Evolutionary conservation across 2,797 vertebrate genomes (phyloP).

Genomic region (Champsocephalus gunnari): DNA sequence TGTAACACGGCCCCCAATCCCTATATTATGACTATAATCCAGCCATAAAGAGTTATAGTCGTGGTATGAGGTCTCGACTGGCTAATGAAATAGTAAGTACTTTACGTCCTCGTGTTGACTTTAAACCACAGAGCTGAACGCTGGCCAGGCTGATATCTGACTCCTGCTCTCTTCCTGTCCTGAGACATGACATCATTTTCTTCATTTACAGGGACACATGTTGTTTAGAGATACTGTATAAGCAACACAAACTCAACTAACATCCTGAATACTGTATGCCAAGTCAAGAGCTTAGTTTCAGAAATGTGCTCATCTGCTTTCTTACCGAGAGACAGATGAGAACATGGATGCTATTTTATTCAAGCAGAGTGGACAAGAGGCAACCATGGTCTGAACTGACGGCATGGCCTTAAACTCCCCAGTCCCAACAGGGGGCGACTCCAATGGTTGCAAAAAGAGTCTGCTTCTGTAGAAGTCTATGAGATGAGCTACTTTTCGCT

Average conservation of each 20-base stretch:
- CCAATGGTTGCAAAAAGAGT: no score
- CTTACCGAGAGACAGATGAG: not conserved
- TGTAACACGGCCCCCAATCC: slow-evolving; percentile 55
- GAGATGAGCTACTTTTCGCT: no score
- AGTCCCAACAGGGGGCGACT: no score
- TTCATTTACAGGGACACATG: not conserved
- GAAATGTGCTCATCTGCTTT: not conserved
- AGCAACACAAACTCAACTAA: slow-evolving; percentile 2
- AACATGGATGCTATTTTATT: not conserved
- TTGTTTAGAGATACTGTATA: not conserved
- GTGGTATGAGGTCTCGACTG: slow-evolving; percentile 60
- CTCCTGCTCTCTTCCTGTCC: slow-evolving; percentile 26
- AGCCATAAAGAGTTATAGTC: slow-evolving; percentile 58
- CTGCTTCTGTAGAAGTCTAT: no score
- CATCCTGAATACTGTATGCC: not conserved
- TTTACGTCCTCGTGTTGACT: slow-evolving; percentile 55
- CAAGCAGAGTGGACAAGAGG: no score
- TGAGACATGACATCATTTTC: not conserved
- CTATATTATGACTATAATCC: slow-evolving; percentile 58
- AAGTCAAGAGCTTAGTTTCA: not conserved
- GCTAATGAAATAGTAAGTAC: slow-evolving; percentile 67
- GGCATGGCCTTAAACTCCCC: no score
- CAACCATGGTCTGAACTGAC: no score
- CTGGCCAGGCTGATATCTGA: slow-evolving; percentile 47
- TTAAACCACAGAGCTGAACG: slow-evolving; percentile 48